Evolutionary conservation across 2,888 invertebrate genomes (phyloP).

Genomic region (Nemoura dubitans): DNA sequence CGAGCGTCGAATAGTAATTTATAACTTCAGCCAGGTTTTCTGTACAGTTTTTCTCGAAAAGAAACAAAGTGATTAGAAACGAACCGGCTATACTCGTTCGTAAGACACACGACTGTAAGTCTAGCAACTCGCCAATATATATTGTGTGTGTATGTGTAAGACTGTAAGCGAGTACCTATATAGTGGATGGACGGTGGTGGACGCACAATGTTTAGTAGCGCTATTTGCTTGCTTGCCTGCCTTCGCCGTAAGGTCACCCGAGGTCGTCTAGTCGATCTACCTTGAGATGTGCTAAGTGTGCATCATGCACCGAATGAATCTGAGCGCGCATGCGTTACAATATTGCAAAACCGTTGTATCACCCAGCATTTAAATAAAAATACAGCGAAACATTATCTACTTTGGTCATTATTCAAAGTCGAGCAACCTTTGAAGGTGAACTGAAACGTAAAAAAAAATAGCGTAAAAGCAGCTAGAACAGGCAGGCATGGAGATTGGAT

Average conservation of each 20-base stretch:
- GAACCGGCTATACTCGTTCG: constrained; percentile 16
- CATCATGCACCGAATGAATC: neutral
- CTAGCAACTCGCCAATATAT: constrained; percentile 13
- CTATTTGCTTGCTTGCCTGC: neutral
- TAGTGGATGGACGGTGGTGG: neutral
- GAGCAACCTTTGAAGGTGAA: neutral
- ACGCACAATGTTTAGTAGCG: neutral
- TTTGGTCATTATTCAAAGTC: neutral
- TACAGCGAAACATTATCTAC: neutral
- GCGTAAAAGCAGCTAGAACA: neutral
- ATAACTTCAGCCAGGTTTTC: constrained; percentile 3
- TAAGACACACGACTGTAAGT: constrained; percentile 2
- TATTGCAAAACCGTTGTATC: neutral
- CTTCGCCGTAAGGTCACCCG: constrained; percentile 14
- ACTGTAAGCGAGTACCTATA: neutral
- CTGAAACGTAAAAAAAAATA: neutral
- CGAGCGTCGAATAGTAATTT: constrained; percentile 23
- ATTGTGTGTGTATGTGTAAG: neutral
- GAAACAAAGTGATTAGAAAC: constrained; percentile 27
- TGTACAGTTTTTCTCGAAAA: constrained; percentile 14
- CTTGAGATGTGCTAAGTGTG: neutral
- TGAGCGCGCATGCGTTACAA: neutral
- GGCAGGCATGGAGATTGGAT: neutral
- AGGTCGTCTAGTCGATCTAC: neutral
- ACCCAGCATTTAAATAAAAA: neutral